Base-by-base conservation (phyloP, 2,113 vertebrate species). In the Lathamus discolor region DNA sequence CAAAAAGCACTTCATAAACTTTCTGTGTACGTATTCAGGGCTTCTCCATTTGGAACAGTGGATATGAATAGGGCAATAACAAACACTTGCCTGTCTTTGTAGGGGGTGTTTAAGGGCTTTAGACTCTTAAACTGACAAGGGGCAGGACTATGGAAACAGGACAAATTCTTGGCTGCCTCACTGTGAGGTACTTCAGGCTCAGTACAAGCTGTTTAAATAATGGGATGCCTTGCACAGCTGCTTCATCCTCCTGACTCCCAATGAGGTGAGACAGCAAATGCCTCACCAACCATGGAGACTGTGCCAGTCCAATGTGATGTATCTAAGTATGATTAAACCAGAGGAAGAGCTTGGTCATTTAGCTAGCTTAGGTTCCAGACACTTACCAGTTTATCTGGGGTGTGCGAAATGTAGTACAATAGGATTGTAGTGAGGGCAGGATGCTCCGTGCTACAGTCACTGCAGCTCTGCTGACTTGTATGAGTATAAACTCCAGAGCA, bases 141-240 rank as follows among this genome's bases (percentile, higher is more conserved):
- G 37, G 18, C 63, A 91, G 43, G n/a, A 41, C 39, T 93, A 27
- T 62, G 54, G 75, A 70, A 96, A 85, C 24, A 86, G 90, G 90
- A 92, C 9, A 7, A 72, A 62, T 88, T 85, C 82, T 92, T 95
- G 93, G 61, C 82, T 93, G 64, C 28, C 49, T 90, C 67, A 35
- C 83, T 91, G 66, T 68, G 64, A 85, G 41, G 74, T 89, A 39
- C 61, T 91, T 88, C 25, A 86, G 84, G 82, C 90, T 87, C 92
- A 70, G 80, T 52, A 93, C 84, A 93, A 78, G 27, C 41, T 22
- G 51, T 95, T 84, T 78, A 90, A 93, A 61, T 85, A 95, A 84
- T 83, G 91, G 86, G 85, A 69, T n/a, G 62, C n/a, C 48, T 96
- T 83, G 68, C 54, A 49, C 13, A 49, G 69, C 72, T 87, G 28